A percentile compares a stretch with the other conserved stretches of the same genome.
Conservation (phyloP, 1,140 invertebrate genomes). For the Antheraea mylitta region DNA sequence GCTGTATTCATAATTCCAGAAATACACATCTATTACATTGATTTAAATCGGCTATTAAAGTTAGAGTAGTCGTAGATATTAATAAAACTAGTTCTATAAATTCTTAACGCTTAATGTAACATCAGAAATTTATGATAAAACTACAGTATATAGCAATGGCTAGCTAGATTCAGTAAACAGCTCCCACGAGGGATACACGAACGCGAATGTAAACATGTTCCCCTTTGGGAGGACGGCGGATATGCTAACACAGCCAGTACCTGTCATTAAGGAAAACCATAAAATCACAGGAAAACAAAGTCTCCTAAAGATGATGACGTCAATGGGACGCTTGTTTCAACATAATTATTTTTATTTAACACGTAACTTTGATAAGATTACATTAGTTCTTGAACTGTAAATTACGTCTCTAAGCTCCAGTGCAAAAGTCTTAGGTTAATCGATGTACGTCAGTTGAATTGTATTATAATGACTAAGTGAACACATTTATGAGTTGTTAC, state of each 20-base stretch:
- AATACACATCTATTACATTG: too few relatives aligned
- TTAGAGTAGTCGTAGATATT: too few relatives aligned
- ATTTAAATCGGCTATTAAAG: too few relatives aligned
- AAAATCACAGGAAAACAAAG: slow-evolving; percentile 62
- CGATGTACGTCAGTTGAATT: too few relatives aligned
- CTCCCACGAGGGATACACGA: slow-evolving; percentile 45
- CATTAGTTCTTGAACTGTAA: neutral
- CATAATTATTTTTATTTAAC: neutral
- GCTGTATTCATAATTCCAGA: too few relatives aligned
- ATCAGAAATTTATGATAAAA: neutral
- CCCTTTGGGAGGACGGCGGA: slow-evolving; percentile 48
- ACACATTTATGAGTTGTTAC: too few relatives aligned
- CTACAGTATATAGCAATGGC: slow-evolving; percentile 23
- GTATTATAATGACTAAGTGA: too few relatives aligned
- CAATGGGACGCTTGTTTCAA: neutral
- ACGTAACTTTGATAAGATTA: neutral
- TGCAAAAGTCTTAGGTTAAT: too few relatives aligned
- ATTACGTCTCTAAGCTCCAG: too few relatives aligned
- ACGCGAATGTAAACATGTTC: slow-evolving; percentile 38
- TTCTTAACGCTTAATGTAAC: too few relatives aligned
- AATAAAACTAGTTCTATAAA: too few relatives aligned
- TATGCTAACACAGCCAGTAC: slow-evolving; percentile 32
- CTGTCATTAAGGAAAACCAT: slow-evolving; percentile 58
- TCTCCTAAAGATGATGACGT: slow-evolving; percentile 7
- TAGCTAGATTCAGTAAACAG: slow-evolving; percentile 36